Evolutionary conservation across 2,113 vertebrate species (phyloP).

Genomic region (Mungos mungo): DNA sequence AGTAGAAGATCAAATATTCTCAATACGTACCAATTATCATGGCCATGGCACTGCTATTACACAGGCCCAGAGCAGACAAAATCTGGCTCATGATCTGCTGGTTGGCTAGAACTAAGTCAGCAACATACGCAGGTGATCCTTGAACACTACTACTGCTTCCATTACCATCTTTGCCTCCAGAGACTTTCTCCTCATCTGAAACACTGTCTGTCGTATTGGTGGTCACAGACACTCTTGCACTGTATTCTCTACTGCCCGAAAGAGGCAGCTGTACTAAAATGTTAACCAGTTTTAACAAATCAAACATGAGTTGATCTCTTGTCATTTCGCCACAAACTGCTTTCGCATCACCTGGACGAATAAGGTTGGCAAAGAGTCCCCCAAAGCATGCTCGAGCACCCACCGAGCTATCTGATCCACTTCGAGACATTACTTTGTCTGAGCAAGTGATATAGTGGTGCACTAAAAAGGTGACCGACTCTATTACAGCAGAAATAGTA

Average conservation of each 20-base stretch:
- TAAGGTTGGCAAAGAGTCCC: conserved; percentile 98
- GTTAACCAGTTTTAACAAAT: conserved; percentile 96
- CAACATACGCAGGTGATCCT: conserved; percentile 92
- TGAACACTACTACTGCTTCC: conserved; percentile 87
- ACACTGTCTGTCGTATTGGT: conserved; percentile 92
- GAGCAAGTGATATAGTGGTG: conserved; percentile 99
- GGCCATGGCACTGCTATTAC: conserved; percentile 99
- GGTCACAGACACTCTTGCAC: conserved; percentile 90
- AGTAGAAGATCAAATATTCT: conserved; percentile 11
- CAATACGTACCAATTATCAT: conserved; percentile 97
- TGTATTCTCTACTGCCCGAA: conserved; percentile 95
- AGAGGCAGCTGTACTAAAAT: conserved; percentile 96
- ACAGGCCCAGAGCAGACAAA: conserved; percentile 96
- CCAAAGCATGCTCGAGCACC: conserved; percentile 98
- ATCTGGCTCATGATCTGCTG: conserved; percentile 99
- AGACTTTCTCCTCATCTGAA: conserved; percentile 99
- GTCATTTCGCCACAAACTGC: conserved; percentile 98
- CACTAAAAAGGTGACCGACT: conserved; percentile 97
- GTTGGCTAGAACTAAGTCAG: conserved; percentile 97
- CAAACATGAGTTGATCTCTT: conserved; percentile 98
- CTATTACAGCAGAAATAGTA: conserved; percentile 96
- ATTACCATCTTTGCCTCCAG: conserved; percentile 94
- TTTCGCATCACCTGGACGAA: conserved; percentile 98
- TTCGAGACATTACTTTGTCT: conserved; percentile 97
- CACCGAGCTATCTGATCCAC: conserved; percentile 96